These are phyloP conservation scores for Zaprionus gabonicus DNA, from an alignment of 1,140 invertebrate genomes.

Conservation along the genomic window DNA sequence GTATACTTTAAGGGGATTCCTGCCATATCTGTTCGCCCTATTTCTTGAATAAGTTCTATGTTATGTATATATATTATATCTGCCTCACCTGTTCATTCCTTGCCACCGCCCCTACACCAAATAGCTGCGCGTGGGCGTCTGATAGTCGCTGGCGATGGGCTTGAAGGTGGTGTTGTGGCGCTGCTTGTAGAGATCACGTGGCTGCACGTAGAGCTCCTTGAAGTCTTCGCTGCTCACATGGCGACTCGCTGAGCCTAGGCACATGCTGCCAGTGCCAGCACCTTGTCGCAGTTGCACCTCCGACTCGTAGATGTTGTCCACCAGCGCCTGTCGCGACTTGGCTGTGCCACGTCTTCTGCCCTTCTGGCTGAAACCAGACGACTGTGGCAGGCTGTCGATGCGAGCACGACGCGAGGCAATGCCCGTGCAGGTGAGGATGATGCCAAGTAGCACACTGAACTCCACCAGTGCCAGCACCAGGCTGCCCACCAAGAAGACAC, in stretches of 20 bases:
- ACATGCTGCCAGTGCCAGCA: slow-evolving; percentile 38
- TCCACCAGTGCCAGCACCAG: slow-evolving; percentile 89
- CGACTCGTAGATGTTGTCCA: slow-evolving; percentile 79
- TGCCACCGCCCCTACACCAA: slow-evolving; percentile 58
- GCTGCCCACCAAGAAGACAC: slow-evolving; percentile 89
- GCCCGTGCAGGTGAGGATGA: slow-evolving; percentile 89
- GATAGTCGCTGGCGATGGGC: slow-evolving; percentile 63
- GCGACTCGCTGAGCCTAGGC: slow-evolving; percentile 34
- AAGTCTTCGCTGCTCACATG: slow-evolving; percentile 67
- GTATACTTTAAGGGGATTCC: no score
- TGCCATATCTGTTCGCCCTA: no score
- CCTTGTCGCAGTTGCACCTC: slow-evolving; percentile 55
- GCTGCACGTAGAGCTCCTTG: slow-evolving; percentile 75
- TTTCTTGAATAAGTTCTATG: no score
- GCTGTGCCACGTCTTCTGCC: slow-evolving; percentile 31
- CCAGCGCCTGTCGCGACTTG: slow-evolving; percentile 58
- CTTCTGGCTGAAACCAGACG: slow-evolving; percentile 16
- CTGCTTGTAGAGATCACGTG: slow-evolving; percentile 68
- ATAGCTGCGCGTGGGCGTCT: slow-evolving; percentile 64
- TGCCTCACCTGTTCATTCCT: neutral
- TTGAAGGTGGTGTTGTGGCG: slow-evolving; percentile 67
- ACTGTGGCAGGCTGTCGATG: slow-evolving; percentile 20
- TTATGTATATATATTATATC: no score
- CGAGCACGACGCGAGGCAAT: slow-evolving; percentile 75
- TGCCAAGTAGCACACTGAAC: slow-evolving; percentile 88